Evolutionary conservation across 2,797 vertebrate genomes (phyloP), one percentile per base, ranked within the genome.

Genomic region (Heterohyrax brucei): DNA sequence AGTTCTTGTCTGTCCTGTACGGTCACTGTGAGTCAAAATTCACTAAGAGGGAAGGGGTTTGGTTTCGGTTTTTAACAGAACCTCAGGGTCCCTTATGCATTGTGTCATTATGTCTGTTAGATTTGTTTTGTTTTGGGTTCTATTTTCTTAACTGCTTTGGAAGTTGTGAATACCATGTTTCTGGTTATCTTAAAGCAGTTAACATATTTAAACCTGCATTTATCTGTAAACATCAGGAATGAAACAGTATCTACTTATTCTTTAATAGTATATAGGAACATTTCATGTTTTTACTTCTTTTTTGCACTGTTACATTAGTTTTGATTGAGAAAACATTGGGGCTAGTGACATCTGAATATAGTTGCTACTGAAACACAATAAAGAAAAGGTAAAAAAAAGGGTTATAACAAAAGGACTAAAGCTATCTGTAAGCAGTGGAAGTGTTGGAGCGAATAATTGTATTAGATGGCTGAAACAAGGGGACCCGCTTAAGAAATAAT

Each of bases 71-170:
- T 39, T 39, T 70, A 33, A 70, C n/a, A 70, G 68, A 70, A 33
- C 16, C n/a, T 70, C n/a, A 16, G 13, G 7, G 28, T 33, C n/a
- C 68, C n/a, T n/a, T 70, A 70, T 13, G n/a, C n/a, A 70, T 70
- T 70, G 12, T 70, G 30, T 70, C 68, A 79, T 28, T 78, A 22
- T 39, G 39, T 39, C 39, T 39, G 68, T 73, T 72, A 89, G 33
- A 46, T 86, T 83, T 39, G 39, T 39, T 39, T 39, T 39, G 39
- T 86, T 68, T 46, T 79, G 83, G 53, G 24, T 48, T 93, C 48
- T 84, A 53, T 85, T 83, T 89, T 73, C 30, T 70, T 83, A 61
- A n/a, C 10, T 72, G 21, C 39, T 78, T 93, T 97, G 48, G 28
- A 53, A 92, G 39, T 80, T 91, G 72, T 70, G n/a, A 83, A 53